These are phyloP conservation scores for Actinopyga echinites DNA, from an alignment of 53 echinoderm and acorn worm species.

Conservation along the genomic window DNA sequence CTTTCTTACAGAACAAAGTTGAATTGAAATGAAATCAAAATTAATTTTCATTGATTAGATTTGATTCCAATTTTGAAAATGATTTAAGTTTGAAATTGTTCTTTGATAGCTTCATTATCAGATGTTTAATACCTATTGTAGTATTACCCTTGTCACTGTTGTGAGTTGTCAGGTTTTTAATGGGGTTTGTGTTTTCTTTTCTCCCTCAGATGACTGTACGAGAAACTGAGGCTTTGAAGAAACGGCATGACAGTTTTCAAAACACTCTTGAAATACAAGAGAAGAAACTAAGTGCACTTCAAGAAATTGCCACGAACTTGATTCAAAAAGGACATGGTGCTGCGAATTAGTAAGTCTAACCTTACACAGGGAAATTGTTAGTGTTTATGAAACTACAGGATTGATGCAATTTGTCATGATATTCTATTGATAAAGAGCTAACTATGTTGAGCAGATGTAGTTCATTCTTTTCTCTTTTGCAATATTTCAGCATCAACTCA, in stretches of 20 bases:
- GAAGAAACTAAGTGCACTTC: constrained; percentile 70
- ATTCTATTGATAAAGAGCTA: no score
- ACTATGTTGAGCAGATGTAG: no score
- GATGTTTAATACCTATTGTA: no score
- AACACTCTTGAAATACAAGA: constrained; percentile 84
- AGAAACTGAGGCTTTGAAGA: constrained; percentile 67
- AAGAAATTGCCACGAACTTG: constrained; percentile 69
- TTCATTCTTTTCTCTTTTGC: neutral
- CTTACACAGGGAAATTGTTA: neutral
- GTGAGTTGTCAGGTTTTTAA: no score
- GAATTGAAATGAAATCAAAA: no score
- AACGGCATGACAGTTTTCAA: constrained; percentile 85
- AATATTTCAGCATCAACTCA: constrained; percentile 45
- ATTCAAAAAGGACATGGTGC: constrained; percentile 69
- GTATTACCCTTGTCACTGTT: no score
- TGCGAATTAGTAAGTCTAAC: constrained; percentile 69
- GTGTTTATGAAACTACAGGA: neutral
- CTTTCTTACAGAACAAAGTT: no score
- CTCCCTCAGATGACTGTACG: constrained; percentile 68
- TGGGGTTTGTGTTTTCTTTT: neutral
- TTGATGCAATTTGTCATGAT: no score
- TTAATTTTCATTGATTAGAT: no score
- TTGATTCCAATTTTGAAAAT: no score
- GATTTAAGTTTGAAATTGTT: no score
- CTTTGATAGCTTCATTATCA: no score